Evolutionary conservation across 2,888 invertebrate genomes (phyloP), one percentile per base, ranked within the genome.

Genomic region (Melanostoma mellinum): DNA sequence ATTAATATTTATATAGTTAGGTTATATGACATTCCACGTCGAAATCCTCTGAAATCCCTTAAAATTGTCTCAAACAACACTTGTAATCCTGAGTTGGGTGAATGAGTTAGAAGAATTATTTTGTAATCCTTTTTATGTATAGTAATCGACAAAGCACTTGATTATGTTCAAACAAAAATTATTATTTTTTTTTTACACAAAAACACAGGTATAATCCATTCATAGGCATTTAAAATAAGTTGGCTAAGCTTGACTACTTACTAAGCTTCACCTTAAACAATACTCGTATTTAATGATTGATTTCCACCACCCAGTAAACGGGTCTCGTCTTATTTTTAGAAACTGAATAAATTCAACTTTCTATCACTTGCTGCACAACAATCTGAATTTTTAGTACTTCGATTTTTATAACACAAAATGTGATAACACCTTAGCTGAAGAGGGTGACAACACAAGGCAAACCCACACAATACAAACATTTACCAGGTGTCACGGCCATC

Each of bases 1-100:
- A 53, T 52, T 46, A 53, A n/a, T n/a, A n/a, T n/a, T n/a, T 63
- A 6, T 10, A 58, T 36, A 33, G 3, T 35, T 61, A 33, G 48
- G 20, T 48, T 44, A 36, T 30, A 44, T 56, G 55, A 10, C 61
- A 69, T 58, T 33, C 65, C 44, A 55, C 30, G 55, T 5, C 56
- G 40, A 63, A 52, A 72, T 82, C 67, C 81, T 67, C 38, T 46
- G 35, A 4, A 71, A 36, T 60, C 71, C 61, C 38, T 55, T 50
- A 40, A 74, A 56, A 50, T 52, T 56, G 44, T 72, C 74, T 61
- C 75, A 75, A 69, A 68, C 78, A 82, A 82, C 82, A 78, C 82
- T 82, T 78, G 61, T 82, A 82, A 82, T 82, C 82, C 82, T 82
- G 82, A 82, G 82, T 82, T 78, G 46, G 78, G 82, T 82, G 82